Percentiles rank a stretch among this genome's conserved stretches.
These are phyloP conservation scores for Numenius arquata DNA, from an alignment of 2,113 vertebrate genomes.

Conservation along the genomic window DNA sequence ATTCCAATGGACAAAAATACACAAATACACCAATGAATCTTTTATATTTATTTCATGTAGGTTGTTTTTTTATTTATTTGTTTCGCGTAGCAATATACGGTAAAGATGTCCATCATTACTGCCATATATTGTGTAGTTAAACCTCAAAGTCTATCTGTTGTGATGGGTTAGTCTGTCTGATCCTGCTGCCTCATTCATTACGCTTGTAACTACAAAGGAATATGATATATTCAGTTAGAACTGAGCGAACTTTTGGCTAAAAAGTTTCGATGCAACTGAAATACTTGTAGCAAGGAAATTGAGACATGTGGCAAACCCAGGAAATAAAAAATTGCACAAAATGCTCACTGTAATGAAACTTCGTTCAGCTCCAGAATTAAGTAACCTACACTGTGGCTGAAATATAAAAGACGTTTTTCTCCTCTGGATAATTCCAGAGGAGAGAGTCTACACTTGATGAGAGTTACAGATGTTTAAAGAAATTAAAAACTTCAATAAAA, in stretches of 20 bases:
- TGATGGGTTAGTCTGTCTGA: background rate
- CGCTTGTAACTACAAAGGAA: background rate
- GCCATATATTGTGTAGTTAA: background rate
- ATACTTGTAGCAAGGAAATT: background rate
- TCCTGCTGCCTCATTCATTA: background rate
- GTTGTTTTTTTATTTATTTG: background rate
- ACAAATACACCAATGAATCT: background rate
- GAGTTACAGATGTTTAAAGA: background rate
- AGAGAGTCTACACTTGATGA: background rate
- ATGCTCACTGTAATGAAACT: background rate
- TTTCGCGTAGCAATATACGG: background rate
- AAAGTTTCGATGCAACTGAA: background rate
- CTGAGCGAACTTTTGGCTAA: background rate
- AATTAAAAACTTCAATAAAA: background rate
- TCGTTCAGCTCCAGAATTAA: background rate
- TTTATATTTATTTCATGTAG: background rate
- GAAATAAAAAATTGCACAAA: constrained; percentile 15
- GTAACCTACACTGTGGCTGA: background rate
- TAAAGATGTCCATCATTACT: background rate
- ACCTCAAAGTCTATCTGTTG: background rate
- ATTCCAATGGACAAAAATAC: background rate
- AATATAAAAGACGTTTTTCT: background rate
- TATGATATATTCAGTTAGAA: background rate
- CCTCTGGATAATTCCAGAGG: background rate
- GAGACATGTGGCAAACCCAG: background rate